Base-by-base conservation (phyloP, 2,888 invertebrate genomes). In the Eilema caniola region DNA sequence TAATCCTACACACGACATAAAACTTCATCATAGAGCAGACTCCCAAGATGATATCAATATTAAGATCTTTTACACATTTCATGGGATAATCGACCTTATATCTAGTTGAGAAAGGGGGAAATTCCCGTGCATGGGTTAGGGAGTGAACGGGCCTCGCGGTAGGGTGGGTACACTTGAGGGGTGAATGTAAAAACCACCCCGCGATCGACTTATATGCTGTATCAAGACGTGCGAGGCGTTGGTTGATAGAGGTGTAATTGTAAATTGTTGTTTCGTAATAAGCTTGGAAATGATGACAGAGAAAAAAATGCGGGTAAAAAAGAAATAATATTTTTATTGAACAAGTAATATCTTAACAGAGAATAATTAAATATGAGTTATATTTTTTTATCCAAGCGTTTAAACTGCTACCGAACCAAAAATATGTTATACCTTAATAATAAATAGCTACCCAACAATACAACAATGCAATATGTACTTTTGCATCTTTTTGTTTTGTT, bases 121-220 rank as follows among this genome's bases (percentile, higher is more conserved):
- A 81, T 74, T 81, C 31, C 62, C 24, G 62, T 80, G 80, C 69
- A n/a, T 69, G 83, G 73, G 71, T 24, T 37, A 41, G 77, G 78
- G 83, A 78, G 83, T 81, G 78, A 76, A 79, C 80, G 80, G 70
- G 74, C 57, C 66, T 73, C 84, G 84, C 80, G 82, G 82, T 80
- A 80, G 93, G 84, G 83, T 91, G 93, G 85, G 92, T 92, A 86
- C 86, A 89, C 94, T 92, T 93, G 92, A 85, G 92, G 95, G 91
- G 93, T 82, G 92, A 94, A 92, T 94, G 95, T 92, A 94, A 95
- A 93, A 93, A 93, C 93, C 94, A 93, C 95, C 95, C 92, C 93
- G 92, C 93, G 93, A 95, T 95, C 95, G 94, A 95, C 95, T 95
- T 95, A 94, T 95, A 93, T 93, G 93, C 91, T 94, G 93, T 94